Evolutionary conservation across 2,113 vertebrate genomes (phyloP).

Genomic region (Bos javanicus): DNA sequence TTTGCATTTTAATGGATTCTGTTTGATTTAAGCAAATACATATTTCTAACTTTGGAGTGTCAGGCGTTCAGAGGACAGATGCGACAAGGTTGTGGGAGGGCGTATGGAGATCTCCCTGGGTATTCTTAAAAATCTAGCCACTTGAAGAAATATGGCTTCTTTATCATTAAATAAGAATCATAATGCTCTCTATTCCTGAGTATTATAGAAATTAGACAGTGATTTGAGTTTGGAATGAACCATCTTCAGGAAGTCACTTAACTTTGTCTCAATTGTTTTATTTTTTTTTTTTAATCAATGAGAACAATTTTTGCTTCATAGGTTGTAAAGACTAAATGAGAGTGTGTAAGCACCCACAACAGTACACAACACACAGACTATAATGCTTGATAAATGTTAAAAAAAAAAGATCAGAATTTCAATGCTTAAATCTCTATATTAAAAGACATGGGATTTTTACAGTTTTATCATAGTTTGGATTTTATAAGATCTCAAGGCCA

Average conservation of each 20-base stretch:
- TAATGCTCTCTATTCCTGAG: not conserved
- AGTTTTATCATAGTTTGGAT: not conserved
- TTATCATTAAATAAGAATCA: not conserved
- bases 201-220: not conserved
- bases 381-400: not conserved
- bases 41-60: slow-evolving; percentile 23
- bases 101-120: not conserved
- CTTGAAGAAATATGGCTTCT: not conserved
- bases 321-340: not conserved
- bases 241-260: not conserved
- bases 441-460: not conserved
- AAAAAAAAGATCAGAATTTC: not conserved
- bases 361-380: not conserved
- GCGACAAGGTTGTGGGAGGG: not conserved
- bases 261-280: not conserved
- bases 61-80: not conserved
- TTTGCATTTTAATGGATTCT: slow-evolving; percentile 29
- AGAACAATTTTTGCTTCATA: not conserved
- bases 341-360: not conserved
- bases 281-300: not conserved
- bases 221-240: not conserved
- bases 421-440: not conserved
- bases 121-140: not conserved
- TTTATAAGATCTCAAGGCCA: not conserved
- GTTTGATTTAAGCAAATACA: not conserved